These are phyloP conservation scores for Platerodrilus igneus DNA, from an alignment of 2,888 invertebrate genomes.

Conservation along the genomic window DNA sequence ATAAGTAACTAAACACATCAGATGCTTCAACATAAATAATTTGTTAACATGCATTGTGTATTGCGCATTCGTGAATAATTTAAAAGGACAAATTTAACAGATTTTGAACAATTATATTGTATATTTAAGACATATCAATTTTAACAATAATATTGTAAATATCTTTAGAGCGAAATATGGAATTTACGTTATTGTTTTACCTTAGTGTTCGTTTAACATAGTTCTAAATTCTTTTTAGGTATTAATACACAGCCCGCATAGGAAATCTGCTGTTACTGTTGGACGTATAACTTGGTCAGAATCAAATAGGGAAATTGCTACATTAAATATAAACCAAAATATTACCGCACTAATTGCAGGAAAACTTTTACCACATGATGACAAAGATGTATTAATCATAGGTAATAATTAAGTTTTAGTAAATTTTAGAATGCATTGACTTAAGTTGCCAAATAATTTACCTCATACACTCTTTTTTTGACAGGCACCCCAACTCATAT, in stretches of 20 bases:
- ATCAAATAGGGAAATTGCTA: conserved; percentile 61
- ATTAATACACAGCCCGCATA: conserved; percentile 79
- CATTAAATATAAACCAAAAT: conserved; percentile 75
- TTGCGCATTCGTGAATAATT: too few relatives aligned
- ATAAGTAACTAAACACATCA: too few relatives aligned
- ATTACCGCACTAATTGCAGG: conserved; percentile 75
- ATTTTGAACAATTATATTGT: too few relatives aligned
- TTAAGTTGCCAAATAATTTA: not conserved
- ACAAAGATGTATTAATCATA: conserved; percentile 73
- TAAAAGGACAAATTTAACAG: too few relatives aligned
- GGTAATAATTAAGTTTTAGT: conserved; percentile 49
- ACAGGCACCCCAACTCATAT: conserved; percentile 61
- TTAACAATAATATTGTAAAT: too few relatives aligned
- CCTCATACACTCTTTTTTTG: not conserved
- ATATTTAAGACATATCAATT: too few relatives aligned
- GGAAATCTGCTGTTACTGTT: conserved; percentile 53
- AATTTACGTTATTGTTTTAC: too few relatives aligned
- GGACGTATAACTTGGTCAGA: conserved; percentile 62
- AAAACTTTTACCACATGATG: conserved; percentile 56
- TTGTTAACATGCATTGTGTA: too few relatives aligned
- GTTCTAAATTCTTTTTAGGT: too few relatives aligned
- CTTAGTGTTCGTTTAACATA: too few relatives aligned
- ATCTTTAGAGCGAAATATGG: too few relatives aligned
- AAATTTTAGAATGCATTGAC: not conserved
- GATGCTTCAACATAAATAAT: too few relatives aligned